phyloP scores from a whole-genome alignment of 64 coral and sea anemone species.

The Dendrophyllia cribrosa region DNA sequence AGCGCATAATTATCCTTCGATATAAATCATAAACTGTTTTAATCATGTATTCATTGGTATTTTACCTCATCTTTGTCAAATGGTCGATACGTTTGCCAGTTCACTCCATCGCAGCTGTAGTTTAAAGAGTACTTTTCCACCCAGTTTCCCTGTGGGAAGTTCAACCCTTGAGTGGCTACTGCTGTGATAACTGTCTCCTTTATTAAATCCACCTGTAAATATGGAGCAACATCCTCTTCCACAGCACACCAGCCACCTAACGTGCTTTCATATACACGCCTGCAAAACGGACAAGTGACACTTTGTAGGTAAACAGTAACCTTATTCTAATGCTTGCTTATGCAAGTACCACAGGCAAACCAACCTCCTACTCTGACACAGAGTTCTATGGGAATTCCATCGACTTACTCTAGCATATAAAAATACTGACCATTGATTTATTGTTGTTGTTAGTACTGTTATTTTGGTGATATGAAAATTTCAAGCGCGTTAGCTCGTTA shows the following conservation, averaged over 20 bases:
- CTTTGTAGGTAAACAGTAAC: background rate
- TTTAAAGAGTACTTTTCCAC: conserved; percentile 87
- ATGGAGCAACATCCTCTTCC: conserved; percentile 52
- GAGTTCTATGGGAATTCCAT: too few species aligned
- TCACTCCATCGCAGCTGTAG: conserved; percentile 85
- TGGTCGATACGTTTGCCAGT: conserved; percentile 68
- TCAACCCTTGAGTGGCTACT: conserved; percentile 86
- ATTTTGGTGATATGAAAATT: too few species aligned
- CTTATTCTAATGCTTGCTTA: too few species aligned
- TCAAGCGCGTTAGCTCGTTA: too few species aligned
- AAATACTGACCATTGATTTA: too few species aligned
- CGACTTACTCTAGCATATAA: too few species aligned
- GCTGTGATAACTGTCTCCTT: conserved; percentile 75
- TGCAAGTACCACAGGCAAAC: too few species aligned
- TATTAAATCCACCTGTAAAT: conserved; percentile 83
- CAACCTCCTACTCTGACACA: too few species aligned
- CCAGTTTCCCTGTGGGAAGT: conserved; percentile 77
- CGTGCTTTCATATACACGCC: background rate
- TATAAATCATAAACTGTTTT: too few species aligned
- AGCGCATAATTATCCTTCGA: too few species aligned
- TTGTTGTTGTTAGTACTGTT: too few species aligned
- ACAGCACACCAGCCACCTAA: conserved; percentile 90
- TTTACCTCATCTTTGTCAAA: conserved; percentile 58
- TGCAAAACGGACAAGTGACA: background rate
- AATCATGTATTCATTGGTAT: too few species aligned